A percentile compares a stretch with the other conserved stretches of the same genome.
These are phyloP conservation scores for Vanacampus margaritifer DNA, from an alignment of 2,113 vertebrate genomes.

Conservation along the genomic window DNA sequence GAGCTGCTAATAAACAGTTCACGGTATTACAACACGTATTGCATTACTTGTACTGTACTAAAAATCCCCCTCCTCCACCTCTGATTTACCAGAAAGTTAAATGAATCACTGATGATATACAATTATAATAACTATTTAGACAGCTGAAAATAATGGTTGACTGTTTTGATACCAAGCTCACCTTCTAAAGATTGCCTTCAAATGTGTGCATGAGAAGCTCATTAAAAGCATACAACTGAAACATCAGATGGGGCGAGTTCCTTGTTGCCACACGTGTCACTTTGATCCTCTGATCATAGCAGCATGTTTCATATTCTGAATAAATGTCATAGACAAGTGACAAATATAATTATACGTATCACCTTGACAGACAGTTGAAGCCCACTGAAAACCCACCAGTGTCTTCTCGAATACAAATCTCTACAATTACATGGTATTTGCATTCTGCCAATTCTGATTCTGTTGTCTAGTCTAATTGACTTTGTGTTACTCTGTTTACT, in stretches of 20 bases:
- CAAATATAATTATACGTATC: neutral
- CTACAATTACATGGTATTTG: neutral
- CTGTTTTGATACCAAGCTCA: neutral
- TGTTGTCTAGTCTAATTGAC: neutral
- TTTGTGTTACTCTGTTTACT: slow-evolving; percentile 5
- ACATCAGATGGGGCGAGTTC: neutral
- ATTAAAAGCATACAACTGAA: neutral
- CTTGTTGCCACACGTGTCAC: neutral
- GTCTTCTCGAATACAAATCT: slow-evolving; percentile 12
- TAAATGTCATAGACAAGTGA: neutral
- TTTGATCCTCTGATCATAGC: neutral
- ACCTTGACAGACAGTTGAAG: neutral
- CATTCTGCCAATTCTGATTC: neutral
- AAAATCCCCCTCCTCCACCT: too few species aligned
- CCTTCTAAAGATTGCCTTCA: neutral
- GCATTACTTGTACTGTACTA: neutral
- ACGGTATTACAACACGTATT: neutral
- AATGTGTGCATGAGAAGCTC: neutral
- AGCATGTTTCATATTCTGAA: neutral
- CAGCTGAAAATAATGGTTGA: neutral
- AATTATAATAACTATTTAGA: too few species aligned
- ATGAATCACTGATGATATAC: too few species aligned
- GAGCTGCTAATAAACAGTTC: neutral
- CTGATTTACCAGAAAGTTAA: neutral
- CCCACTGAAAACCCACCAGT: neutral